A percentile compares a stretch with the other conserved stretches of the same genome.
Conservation (phyloP, 2,797 vertebrate species). For the Mormyrops attenuatus region DNA sequence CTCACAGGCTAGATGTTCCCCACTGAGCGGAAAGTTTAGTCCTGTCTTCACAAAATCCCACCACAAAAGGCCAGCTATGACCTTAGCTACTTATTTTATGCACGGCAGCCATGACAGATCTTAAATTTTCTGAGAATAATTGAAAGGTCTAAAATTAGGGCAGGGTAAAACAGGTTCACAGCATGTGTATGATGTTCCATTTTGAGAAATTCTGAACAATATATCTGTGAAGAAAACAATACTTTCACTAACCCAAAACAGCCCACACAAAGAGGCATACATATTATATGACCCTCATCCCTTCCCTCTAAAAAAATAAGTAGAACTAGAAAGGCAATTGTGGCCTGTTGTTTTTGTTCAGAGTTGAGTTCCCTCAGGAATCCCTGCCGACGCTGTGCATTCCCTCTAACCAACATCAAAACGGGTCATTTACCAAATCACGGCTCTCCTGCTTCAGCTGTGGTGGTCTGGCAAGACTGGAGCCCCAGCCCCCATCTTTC, state of each 20-base stretch:
- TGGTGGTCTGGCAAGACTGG: constrained; percentile 1
- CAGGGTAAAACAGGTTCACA: neutral
- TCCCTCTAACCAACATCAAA: constrained; percentile 38
- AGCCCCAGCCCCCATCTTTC: constrained; percentile 21
- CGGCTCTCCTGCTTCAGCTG: constrained; percentile 29
- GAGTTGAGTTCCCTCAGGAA: constrained; percentile 27
- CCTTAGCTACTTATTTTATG: neutral
- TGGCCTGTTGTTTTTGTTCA: constrained; percentile 16
- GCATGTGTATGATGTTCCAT: constrained; percentile 6
- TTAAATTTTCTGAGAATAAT: neutral
- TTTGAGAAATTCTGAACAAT: constrained; percentile 50
- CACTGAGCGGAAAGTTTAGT: neutral
- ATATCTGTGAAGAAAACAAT: constrained; percentile 28
- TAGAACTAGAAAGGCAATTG: constrained; percentile 20
- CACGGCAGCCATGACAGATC: neutral
- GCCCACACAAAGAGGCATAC: constrained; percentile 43
- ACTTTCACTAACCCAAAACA: constrained; percentile 49
- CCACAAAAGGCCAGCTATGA: neutral
- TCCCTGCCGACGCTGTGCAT: constrained; percentile 28
- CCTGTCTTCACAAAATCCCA: neutral
- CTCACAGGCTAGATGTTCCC: neutral
- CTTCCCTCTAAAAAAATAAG: constrained; percentile 12
- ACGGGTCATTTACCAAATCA: constrained; percentile 53
- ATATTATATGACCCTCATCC: constrained; percentile 13
- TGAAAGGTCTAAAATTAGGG: neutral